phyloP scores from a whole-genome alignment of 2,888 invertebrate species.

The Zaprionus bogoriensis region DNA sequence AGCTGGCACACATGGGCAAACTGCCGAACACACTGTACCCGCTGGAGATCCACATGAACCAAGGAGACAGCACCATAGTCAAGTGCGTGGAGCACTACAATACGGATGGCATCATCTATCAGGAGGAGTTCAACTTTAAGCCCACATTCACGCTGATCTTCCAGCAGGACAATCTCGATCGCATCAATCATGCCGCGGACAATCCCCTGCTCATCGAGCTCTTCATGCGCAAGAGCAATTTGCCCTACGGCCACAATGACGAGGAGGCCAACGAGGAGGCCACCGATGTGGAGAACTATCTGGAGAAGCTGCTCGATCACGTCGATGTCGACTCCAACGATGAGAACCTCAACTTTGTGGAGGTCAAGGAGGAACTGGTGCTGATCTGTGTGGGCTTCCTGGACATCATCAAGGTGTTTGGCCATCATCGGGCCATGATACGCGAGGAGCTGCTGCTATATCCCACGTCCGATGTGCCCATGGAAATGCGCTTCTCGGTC shows the following conservation, averaged over 20 bases:
- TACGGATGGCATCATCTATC: conserved; percentile 49
- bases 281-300: neutral
- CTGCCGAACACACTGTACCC: conserved; percentile 26
- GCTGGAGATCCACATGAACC: conserved; percentile 63
- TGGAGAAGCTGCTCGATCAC: neutral
- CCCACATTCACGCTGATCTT: conserved; percentile 73
- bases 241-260: neutral
- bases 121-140: conserved; percentile 47
- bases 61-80: conserved; percentile 55
- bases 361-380: conserved; percentile 8
- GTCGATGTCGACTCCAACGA: neutral
- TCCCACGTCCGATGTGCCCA: conserved; percentile 49
- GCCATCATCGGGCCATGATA: conserved; percentile 46
- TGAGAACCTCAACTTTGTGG: neutral
- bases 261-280: conserved; percentile 6
- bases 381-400: conserved; percentile 50
- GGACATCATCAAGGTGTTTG: conserved; percentile 59
- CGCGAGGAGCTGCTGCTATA: conserved; percentile 45
- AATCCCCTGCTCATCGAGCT: conserved; percentile 68
- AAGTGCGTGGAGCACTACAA: conserved; percentile 66
- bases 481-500: conserved; percentile 34
- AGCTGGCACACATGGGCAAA: conserved; percentile 44
- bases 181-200: conserved; percentile 66
- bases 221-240: conserved; percentile 42
- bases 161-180: conserved; percentile 72